phyloP scores from a whole-genome alignment of 2,888 invertebrate species.

The Epirrhoe alternata region DNA sequence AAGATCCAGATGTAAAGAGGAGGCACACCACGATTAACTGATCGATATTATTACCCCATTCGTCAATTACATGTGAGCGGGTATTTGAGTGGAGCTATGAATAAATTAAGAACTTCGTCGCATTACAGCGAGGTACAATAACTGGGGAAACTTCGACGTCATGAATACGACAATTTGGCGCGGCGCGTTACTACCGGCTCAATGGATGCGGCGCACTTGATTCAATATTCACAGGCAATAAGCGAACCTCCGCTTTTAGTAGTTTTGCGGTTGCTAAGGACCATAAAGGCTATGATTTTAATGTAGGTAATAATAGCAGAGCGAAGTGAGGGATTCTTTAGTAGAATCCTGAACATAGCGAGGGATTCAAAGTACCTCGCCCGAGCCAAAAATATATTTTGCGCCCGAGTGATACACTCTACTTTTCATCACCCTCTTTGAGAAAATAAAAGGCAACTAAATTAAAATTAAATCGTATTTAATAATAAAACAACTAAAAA shows the following conservation, averaged over 20 bases:
- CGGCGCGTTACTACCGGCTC: slow-evolving; percentile 58
- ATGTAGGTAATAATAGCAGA: too few species aligned
- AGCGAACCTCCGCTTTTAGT: slow-evolving; percentile 48
- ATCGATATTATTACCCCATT: background rate
- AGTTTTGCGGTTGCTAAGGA: slow-evolving; percentile 3
- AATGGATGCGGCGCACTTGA: slow-evolving; percentile 47
- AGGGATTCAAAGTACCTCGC: too few species aligned
- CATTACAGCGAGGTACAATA: slow-evolving; percentile 34
- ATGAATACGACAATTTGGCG: slow-evolving; percentile 64
- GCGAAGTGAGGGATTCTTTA: too few species aligned
- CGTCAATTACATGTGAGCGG: background rate
- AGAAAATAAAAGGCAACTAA: too few species aligned
- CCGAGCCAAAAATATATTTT: too few species aligned
- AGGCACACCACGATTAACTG: background rate
- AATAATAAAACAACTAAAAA: too few species aligned
- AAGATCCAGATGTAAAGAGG: too few species aligned
- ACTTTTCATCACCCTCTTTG: too few species aligned
- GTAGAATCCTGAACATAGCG: too few species aligned
- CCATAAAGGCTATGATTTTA: too few species aligned
- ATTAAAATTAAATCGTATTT: too few species aligned
- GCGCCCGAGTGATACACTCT: too few species aligned
- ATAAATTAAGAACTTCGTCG: slow-evolving; percentile 29
- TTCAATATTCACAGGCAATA: slow-evolving; percentile 64
- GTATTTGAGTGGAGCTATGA: slow-evolving; percentile 7
- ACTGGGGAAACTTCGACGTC: slow-evolving; percentile 45